Evolutionary conservation across 2,888 invertebrate species (phyloP).

Genomic region (Tachystola acroxantha): DNA sequence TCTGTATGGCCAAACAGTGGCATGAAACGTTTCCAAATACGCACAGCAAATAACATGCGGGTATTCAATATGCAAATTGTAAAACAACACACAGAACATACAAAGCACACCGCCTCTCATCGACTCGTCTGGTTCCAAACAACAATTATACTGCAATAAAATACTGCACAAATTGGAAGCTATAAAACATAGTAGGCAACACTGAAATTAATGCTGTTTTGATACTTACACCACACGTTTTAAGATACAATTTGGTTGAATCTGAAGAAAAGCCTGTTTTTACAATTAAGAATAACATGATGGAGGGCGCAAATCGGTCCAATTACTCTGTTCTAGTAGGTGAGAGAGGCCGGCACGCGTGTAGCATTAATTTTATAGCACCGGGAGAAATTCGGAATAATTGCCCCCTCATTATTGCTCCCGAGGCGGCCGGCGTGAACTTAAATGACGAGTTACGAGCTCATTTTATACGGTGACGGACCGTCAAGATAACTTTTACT

Average conservation of each 20-base stretch:
- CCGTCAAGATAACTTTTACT: neutral
- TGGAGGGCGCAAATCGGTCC: conserved; percentile 51
- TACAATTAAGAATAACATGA: conserved; percentile 44
- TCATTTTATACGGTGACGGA: conserved; percentile 33
- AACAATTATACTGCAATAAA: conserved; percentile 60
- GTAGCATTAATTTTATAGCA: conserved; percentile 56
- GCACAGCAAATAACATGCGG: conserved; percentile 36
- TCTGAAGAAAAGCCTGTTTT: conserved; percentile 18
- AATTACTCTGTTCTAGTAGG: conserved; percentile 44
- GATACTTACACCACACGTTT: conserved; percentile 14
- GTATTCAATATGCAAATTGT: conserved; percentile 44
- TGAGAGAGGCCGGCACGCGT: conserved; percentile 38
- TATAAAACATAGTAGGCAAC: conserved; percentile 14
- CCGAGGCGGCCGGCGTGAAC: conserved; percentile 9
- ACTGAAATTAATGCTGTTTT: conserved; percentile 15
- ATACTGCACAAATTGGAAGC: conserved; percentile 41
- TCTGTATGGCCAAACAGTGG: neutral
- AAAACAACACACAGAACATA: conserved; percentile 39
- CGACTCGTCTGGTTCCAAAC: conserved; percentile 43
- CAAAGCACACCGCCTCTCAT: conserved; percentile 24
- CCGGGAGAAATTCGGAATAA: conserved; percentile 57
- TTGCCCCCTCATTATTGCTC: conserved; percentile 43
- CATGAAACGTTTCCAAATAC: neutral
- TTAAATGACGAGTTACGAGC: conserved; percentile 20
- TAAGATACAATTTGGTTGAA: conserved; percentile 19